These are phyloP conservation scores for Amia ocellicauda DNA, from an alignment of 2,113 vertebrate species.

Conservation along the genomic window DNA sequence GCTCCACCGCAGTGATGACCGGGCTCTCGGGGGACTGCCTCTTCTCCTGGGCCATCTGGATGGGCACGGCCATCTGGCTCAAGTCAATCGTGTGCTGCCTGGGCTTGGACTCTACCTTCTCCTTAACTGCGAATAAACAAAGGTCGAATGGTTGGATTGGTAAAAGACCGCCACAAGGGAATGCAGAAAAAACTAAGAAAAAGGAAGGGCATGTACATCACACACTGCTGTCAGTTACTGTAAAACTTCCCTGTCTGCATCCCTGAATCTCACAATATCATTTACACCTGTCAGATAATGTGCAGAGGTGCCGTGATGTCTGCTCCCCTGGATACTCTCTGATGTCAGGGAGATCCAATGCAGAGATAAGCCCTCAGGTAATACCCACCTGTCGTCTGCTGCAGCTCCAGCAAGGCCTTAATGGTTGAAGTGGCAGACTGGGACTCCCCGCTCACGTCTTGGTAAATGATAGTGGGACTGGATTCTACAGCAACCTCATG, in stretches of 20 bases:
- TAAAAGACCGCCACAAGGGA: no score
- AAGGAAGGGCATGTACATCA: no score
- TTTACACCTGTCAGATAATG: no score
- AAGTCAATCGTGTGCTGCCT: conserved; percentile 92
- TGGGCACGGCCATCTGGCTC: conserved; percentile 95
- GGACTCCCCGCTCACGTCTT: conserved; percentile 85
- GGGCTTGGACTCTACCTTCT: conserved; percentile 82
- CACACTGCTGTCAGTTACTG: no score
- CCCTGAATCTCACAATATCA: neutral
- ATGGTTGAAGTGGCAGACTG: conserved; percentile 96
- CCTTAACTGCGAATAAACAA: conserved; percentile 71
- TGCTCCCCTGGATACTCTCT: neutral
- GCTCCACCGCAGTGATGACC: conserved; percentile 76
- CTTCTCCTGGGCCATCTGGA: conserved; percentile 88
- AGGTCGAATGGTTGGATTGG: neutral
- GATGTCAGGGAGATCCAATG: conserved; percentile 1
- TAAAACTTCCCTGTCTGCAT: neutral
- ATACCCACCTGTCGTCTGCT: conserved; percentile 85
- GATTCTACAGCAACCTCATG: conserved; percentile 93
- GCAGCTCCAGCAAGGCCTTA: conserved; percentile 93
- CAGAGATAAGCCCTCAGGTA: neutral
- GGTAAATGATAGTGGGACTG: conserved; percentile 90
- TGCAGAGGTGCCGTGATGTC: no score
- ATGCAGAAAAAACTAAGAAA: no score
- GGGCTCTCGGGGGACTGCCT: conserved; percentile 78